Evolutionary conservation across 1,140 invertebrate species (phyloP), one percentile per base, ranked within the genome.

Genomic region (Drosophila miranda): DNA sequence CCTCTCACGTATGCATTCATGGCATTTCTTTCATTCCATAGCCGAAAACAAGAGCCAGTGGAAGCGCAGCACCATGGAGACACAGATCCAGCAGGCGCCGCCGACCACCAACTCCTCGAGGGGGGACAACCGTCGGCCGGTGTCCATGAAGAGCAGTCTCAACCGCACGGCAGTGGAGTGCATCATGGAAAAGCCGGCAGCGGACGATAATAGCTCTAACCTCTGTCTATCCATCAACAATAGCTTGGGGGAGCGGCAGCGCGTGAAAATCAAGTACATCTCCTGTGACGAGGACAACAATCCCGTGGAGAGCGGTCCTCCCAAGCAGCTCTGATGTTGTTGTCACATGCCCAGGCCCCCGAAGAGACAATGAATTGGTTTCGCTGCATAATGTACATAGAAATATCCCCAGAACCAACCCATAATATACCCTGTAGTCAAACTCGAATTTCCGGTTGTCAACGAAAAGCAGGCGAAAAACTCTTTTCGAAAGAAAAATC

Each of bases 211-310:
- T 19, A 79, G 84, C n/a, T 90, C 89, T 4, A 89, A 89, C 46
- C 60, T 90, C 21, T 90, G 80, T 34, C 66, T 90, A 7, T 90
- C 89, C 3, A 78, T 90, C 19, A 66, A 89, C 51, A 84, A 89
- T 43, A 78, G 83, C 21, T 19, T 34, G 2, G 82, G 82, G 5
- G 78, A 90, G 48, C 71, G 80, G n/a, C 75, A 90, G 42, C 75
- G 69, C 19, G 67, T 90, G 23, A 83, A 80, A 75, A 90, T 90
- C 46, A 86, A 90, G 63, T 90, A 90, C 61, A 90, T 90, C 50
- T 90, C 89, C 49, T 90, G 89, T 61, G 89, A 90, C 70, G 89
- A 90, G 68, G 89, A 90, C 71, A 90, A 90, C 82, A 90, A 90
- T 83, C 80, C 89, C 8, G 79, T 86, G 46, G 75, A 89, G 51